Evolutionary conservation across 1,140 invertebrate genomes (phyloP).

Genomic region (Ectropis grisescens): DNA sequence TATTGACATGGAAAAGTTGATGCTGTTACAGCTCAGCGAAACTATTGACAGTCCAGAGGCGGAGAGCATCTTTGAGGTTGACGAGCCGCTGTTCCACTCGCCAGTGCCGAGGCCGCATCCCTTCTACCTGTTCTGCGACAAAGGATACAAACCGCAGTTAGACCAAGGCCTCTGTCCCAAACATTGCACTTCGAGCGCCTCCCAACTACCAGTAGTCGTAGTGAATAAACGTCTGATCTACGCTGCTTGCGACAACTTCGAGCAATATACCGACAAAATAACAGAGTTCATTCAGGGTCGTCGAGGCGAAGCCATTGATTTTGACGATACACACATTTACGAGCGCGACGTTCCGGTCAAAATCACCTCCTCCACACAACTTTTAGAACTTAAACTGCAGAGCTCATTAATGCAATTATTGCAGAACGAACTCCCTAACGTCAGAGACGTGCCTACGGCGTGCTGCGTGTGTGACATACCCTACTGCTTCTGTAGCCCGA

Average conservation of each 20-base stretch:
- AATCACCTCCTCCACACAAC: slow-evolving; percentile 20
- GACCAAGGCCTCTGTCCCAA: slow-evolving; percentile 39
- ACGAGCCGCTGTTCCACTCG: slow-evolving; percentile 20
- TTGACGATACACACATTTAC: slow-evolving; percentile 37
- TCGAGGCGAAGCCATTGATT: slow-evolving; percentile 26
- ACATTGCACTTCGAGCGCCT: slow-evolving; percentile 34
- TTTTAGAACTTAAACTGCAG: slow-evolving; percentile 33
- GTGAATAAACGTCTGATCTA: slow-evolving; percentile 49
- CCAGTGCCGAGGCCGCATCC: slow-evolving; percentile 37
- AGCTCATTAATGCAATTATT: slow-evolving; percentile 49
- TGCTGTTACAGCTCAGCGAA: slow-evolving; percentile 45
- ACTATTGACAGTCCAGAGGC: slow-evolving; percentile 28
- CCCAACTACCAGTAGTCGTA: slow-evolving; percentile 42
- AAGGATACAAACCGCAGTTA: slow-evolving; percentile 29
- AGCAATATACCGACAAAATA: slow-evolving; percentile 36
- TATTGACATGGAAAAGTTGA: slow-evolving; percentile 51
- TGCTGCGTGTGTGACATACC: slow-evolving; percentile 31
- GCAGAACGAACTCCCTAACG: slow-evolving; percentile 38
- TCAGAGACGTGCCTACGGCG: slow-evolving; percentile 18
- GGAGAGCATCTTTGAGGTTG: slow-evolving; percentile 36
- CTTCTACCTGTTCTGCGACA: slow-evolving; percentile 45
- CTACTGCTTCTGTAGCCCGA: slow-evolving; percentile 31
- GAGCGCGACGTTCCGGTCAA: slow-evolving; percentile 33
- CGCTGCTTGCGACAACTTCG: slow-evolving; percentile 42
- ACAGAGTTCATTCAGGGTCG: slow-evolving; percentile 25